Conservation (phyloP, 2,797 vertebrate species). For the Ptychobarbus kaznakovi region DNA sequence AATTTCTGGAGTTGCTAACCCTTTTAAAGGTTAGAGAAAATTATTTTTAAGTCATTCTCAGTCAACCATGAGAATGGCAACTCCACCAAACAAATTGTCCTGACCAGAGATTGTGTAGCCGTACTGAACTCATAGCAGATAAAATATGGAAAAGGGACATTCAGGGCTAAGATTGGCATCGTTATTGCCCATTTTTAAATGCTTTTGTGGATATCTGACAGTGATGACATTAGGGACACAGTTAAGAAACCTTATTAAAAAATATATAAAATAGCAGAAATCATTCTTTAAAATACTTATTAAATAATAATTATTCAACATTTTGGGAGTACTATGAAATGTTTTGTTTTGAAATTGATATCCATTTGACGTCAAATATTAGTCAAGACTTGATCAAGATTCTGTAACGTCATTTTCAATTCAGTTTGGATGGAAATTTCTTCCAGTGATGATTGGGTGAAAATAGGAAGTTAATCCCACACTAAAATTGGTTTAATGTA, state of each 20-base stretch:
- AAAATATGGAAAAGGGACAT: slow-evolving; percentile 11
- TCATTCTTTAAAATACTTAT: not conserved
- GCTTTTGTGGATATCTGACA: not conserved
- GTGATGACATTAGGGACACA: not conserved
- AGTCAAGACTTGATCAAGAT: not conserved
- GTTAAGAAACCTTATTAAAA: not conserved
- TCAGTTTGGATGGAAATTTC: not conserved
- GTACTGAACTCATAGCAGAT: not conserved
- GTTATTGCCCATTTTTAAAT: not conserved
- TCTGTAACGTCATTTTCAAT: not conserved
- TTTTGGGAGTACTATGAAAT: not conserved
- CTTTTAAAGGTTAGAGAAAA: not conserved
- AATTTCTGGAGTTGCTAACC: not conserved
- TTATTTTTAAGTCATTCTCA: not conserved
- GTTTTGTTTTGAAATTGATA: slow-evolving; percentile 19
- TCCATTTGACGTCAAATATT: not conserved
- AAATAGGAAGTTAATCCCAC: not conserved
- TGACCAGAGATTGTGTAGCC: not conserved
- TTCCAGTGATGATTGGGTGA: not conserved
- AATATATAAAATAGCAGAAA: not conserved
- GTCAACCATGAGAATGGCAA: not conserved
- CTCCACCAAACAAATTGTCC: not conserved
- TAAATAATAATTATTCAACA: not conserved
- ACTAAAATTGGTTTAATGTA: slow-evolving; percentile 2
- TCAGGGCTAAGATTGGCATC: not conserved